Percentiles rank a stretch among this genome's conserved stretches.
Conservation (phyloP, 1,140 invertebrate genomes). For the Cydia strobilella region DNA sequence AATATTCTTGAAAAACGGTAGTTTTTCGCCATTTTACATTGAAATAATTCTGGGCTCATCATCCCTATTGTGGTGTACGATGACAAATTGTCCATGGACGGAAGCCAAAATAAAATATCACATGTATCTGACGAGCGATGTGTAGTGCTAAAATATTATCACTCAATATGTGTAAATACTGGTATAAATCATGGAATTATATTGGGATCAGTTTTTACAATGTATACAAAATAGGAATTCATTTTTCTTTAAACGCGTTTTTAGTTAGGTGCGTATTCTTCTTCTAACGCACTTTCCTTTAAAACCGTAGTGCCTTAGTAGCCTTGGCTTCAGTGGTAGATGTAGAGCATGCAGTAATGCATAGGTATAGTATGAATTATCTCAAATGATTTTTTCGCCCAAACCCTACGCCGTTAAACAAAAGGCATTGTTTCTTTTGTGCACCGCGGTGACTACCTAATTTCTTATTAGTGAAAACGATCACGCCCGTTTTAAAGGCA, state of each 20-base stretch:
- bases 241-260: background rate
- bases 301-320: background rate
- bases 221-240: background rate
- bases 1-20: too few species aligned
- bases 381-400: too few species aligned
- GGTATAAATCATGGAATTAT: constrained; percentile 32
- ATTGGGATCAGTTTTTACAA: constrained; percentile 61
- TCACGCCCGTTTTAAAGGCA: too few species aligned
- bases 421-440: too few species aligned
- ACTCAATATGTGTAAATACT: background rate
- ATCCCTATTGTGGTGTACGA: background rate
- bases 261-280: background rate
- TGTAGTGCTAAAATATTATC: background rate
- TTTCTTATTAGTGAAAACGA: too few species aligned
- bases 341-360: constrained; percentile 22
- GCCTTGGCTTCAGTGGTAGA: constrained; percentile 25
- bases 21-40: background rate
- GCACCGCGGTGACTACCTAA: too few species aligned
- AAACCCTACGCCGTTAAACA: too few species aligned
- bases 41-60: background rate
- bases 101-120: background rate
- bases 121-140: background rate
- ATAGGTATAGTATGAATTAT: too few species aligned
- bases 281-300: background rate
- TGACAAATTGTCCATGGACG: background rate